Percentiles rank a stretch among this genome's conserved stretches.
Conservation (phyloP, 2,797 vertebrate species). For the Tamandua tetradactyla region DNA sequence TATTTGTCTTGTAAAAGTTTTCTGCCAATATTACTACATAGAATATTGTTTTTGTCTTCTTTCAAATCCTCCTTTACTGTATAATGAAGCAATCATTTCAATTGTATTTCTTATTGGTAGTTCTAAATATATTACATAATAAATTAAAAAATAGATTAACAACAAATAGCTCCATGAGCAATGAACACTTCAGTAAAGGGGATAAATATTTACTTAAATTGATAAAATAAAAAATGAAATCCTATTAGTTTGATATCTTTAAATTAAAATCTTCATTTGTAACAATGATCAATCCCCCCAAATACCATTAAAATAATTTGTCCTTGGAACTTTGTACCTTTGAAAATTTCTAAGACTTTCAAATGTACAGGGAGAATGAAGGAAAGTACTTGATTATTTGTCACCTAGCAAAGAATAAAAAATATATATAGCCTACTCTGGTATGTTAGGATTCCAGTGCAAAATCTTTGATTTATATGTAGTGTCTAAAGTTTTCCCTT, state of each 20-base stretch:
- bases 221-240: slow-evolving; percentile 3
- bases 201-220: neutral
- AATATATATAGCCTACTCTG: neutral
- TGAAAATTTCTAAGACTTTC: neutral
- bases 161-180: neutral
- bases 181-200: neutral
- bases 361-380: neutral
- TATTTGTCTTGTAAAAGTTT: neutral
- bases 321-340: neutral
- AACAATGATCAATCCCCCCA: slow-evolving; percentile 27
- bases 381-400: neutral
- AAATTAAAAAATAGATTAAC: neutral
- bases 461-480: neutral
- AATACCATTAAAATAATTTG: slow-evolving; percentile 59
- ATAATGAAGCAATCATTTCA: neutral
- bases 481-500: neutral
- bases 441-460: neutral
- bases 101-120: neutral
- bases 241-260: neutral
- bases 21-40: neutral
- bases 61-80: neutral
- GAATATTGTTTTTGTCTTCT: neutral
- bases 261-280: slow-evolving; percentile 30
- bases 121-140: neutral
- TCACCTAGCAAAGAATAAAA: neutral